These are phyloP conservation scores for Cydia strobilella DNA, from an alignment of 1,140 invertebrate species.

Conservation along the genomic window DNA sequence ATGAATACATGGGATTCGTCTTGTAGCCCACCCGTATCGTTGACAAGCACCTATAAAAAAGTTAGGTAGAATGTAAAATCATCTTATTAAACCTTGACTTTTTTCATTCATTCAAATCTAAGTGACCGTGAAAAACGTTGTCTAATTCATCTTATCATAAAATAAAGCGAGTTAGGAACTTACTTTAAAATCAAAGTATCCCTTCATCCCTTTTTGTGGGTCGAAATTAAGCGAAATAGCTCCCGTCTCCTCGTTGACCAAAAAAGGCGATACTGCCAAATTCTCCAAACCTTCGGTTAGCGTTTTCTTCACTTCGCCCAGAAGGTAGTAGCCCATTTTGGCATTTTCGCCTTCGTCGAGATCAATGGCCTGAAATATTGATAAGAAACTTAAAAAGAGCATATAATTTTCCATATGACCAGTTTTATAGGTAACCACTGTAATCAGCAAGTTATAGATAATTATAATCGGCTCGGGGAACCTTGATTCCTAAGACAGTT, in stretches of 20 bases:
- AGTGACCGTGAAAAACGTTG: too few species aligned
- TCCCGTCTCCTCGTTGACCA: conserved; percentile 90
- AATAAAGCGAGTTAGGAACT: conserved; percentile 13
- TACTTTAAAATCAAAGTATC: conserved; percentile 96
- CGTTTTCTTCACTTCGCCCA: conserved; percentile 89
- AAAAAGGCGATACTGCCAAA: conserved; percentile 89
- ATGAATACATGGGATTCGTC: conserved; percentile 93
- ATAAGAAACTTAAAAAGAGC: conserved; percentile 6
- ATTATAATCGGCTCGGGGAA: too few species aligned
- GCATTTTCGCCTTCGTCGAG: conserved; percentile 89
- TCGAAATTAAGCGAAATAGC: conserved; percentile 95
- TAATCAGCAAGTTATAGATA: too few species aligned
- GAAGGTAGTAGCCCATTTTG: conserved; percentile 88
- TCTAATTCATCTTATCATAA: too few species aligned
- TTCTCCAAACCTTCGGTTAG: conserved; percentile 92
- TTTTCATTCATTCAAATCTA: too few species aligned
- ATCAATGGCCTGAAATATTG: conserved; percentile 87
- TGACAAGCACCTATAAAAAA: conserved; percentile 85
- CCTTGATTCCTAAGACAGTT: too few species aligned
- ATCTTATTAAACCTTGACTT: not conserved
- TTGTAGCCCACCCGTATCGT: conserved; percentile 89
- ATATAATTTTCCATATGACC: too few species aligned
- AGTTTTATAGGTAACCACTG: too few species aligned
- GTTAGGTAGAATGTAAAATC: not conserved
- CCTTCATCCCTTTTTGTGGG: conserved; percentile 97